These are phyloP conservation scores for Microcebus murinus DNA, from an alignment of 2,113 vertebrate species.

Conservation along the genomic window DNA sequence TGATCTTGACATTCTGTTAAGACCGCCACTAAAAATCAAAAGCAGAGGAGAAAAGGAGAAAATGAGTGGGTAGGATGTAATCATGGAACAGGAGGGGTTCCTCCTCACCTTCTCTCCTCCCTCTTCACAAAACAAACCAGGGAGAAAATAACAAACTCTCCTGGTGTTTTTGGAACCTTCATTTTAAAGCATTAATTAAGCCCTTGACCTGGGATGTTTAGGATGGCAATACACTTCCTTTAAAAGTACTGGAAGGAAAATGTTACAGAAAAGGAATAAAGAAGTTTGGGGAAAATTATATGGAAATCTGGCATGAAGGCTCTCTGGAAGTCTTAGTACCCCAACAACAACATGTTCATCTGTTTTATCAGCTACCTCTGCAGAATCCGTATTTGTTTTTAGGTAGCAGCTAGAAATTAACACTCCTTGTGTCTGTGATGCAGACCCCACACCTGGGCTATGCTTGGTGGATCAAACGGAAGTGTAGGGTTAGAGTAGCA, in stretches of 20 bases:
- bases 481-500: conserved; percentile 80
- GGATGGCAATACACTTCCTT: conserved; percentile 82
- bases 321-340: conserved; percentile 75
- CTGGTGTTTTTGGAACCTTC: conserved; percentile 92
- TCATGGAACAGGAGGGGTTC: conserved; percentile 89
- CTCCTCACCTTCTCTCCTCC: conserved; percentile 88
- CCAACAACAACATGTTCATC: conserved; percentile 61
- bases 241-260: conserved; percentile 81
- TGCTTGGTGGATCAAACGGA: conserved; percentile 81
- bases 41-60: conserved; percentile 92
- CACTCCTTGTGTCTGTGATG: conserved; percentile 49
- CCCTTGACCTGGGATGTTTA: conserved; percentile 89
- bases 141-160: conserved; percentile 88
- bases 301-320: conserved; percentile 66
- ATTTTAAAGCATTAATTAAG: conserved; percentile 95
- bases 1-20: conserved; percentile 93
- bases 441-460: conserved; percentile 83
- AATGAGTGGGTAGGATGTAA: conserved; percentile 90
- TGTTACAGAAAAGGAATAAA: conserved; percentile 73
- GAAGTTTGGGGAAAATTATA: conserved; percentile 69
- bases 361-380: conserved; percentile 74
- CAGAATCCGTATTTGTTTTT: conserved; percentile 66
- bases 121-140: conserved; percentile 86
- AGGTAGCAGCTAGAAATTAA: conserved; percentile 79
- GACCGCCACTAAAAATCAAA: conserved; percentile 91